Percentiles rank a stretch among this genome's conserved stretches.
phyloP scores from a whole-genome alignment of 2,797 vertebrate genomes.

The Sebastiscus tertius region DNA sequence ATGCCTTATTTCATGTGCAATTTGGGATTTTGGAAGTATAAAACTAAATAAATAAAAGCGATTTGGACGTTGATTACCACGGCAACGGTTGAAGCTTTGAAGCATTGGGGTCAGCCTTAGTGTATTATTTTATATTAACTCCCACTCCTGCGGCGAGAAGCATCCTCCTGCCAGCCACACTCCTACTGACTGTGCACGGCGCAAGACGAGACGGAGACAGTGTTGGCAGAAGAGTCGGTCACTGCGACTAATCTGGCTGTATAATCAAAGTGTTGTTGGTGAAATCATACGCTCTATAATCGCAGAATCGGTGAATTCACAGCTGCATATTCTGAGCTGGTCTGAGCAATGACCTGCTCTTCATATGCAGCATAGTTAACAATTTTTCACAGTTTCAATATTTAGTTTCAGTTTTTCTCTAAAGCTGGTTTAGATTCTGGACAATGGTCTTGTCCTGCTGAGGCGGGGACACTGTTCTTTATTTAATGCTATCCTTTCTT shows the following conservation, averaged over 20 bases:
- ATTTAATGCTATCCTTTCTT: constrained; percentile 10
- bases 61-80: not conserved
- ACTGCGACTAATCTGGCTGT: not conserved
- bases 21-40: not conserved
- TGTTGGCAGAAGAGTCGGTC: no score
- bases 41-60: not conserved
- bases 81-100: not conserved
- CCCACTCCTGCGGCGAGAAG: no score
- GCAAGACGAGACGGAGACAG: no score
- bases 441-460: not conserved
- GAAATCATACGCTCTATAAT: not conserved
- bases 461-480: not conserved
- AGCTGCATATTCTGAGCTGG: not conserved
- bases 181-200: no score
- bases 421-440: constrained; percentile 10
- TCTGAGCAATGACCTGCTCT: not conserved
- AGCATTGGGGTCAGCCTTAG: not conserved
- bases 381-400: not conserved
- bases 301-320: not conserved
- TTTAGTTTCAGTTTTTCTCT: not conserved
- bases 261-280: not conserved
- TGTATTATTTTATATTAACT: no score
- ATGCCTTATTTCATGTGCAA: not conserved
- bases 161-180: no score
- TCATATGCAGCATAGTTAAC: not conserved